A percentile compares a stretch with the other conserved stretches of the same genome.
Evolutionary conservation across 2,113 vertebrate genomes (phyloP).

Genomic region (Nycticorax nycticorax): DNA sequence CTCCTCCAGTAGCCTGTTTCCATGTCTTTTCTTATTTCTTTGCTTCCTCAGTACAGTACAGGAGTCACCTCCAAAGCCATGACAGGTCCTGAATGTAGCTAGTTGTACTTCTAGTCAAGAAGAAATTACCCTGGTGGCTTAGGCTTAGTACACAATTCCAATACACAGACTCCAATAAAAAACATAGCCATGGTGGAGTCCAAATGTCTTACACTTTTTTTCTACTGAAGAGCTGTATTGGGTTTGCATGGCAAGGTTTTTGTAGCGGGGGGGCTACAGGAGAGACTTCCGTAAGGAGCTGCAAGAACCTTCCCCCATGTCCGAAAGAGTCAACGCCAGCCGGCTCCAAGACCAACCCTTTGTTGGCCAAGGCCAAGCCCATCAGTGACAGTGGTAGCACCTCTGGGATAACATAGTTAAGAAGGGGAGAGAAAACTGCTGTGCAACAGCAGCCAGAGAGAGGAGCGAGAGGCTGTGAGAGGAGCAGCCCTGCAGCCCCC

Average conservation of each 20-base stretch:
- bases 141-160: not conserved
- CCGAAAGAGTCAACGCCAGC: not conserved
- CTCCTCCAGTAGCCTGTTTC: not conserved
- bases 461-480: not conserved
- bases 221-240: not conserved
- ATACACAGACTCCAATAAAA: not conserved
- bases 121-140: not conserved
- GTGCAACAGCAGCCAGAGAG: not conserved
- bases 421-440: not conserved
- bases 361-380: accelerated
- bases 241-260: not conserved
- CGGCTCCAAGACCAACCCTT: accelerated
- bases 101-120: not conserved
- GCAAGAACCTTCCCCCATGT: not conserved
- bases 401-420: not conserved
- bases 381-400: accelerated
- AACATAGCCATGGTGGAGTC: not conserved
- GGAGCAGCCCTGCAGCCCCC: not conserved
- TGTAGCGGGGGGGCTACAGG: too few species aligned
- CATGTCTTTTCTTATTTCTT: not conserved
- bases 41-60: not conserved
- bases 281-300: not conserved
- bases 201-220: not conserved
- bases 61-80: not conserved
- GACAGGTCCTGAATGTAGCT: not conserved